Conservation (phyloP, 2,113 vertebrate species). For the Salvator merianae region DNA sequence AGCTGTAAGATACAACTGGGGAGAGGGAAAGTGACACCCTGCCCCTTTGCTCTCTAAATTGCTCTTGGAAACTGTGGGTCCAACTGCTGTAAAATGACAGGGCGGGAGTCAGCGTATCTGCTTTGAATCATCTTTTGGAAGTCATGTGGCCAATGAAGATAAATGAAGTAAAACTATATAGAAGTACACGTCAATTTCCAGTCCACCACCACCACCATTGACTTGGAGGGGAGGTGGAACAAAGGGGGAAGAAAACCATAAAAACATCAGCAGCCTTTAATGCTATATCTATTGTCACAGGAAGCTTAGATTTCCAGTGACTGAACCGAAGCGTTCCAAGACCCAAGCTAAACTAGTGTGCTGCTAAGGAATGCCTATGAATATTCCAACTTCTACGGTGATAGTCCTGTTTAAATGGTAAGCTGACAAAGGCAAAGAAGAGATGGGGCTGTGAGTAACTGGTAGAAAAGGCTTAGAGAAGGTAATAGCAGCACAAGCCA, state of each 20-base stretch:
- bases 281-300: too few species aligned
- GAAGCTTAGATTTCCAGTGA: not conserved
- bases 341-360: not conserved
- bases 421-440: not conserved
- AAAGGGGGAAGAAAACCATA: not conserved
- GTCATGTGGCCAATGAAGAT: fast-evolving
- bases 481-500: not conserved
- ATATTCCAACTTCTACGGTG: too few species aligned
- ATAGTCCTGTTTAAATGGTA: too few species aligned
- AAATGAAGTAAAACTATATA: not conserved
- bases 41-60: constrained; percentile 61
- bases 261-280: not conserved
- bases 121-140: constrained; percentile 18
- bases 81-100: constrained; percentile 37
- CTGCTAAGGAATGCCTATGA: not conserved
- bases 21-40: constrained; percentile 36
- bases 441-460: not conserved
- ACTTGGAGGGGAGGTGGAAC: not conserved
- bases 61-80: constrained; percentile 39
- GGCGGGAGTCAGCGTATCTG: not conserved
- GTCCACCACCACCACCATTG: not conserved
- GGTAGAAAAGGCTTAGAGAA: not conserved
- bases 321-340: too few species aligned
- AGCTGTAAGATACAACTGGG: constrained; percentile 58
- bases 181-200: not conserved